These are phyloP conservation scores for Philaenus spumarius DNA, from an alignment of 1,140 invertebrate genomes.

Conservation along the genomic window DNA sequence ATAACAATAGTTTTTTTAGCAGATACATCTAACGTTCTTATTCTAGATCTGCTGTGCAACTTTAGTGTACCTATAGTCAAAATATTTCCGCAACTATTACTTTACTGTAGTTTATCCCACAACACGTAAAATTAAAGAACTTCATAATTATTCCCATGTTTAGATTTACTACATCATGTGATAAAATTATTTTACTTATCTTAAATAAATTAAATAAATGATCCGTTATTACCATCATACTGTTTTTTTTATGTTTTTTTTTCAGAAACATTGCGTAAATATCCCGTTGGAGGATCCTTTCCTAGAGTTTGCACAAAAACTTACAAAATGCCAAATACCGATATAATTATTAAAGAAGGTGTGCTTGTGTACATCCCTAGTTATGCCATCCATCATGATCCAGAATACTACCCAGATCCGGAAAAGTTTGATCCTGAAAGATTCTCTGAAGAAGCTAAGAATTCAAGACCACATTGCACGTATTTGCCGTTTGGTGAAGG, in stretches of 20 bases:
- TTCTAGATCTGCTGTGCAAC: no score
- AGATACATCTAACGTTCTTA: no score
- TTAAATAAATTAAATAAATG: no score
- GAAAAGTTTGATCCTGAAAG: conserved; percentile 65
- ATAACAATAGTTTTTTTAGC: no score
- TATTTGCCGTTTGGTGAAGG: conserved; percentile 58
- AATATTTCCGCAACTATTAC: no score
- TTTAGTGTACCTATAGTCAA: no score
- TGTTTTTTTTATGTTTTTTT: background rate
- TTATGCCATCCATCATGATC: conserved; percentile 53
- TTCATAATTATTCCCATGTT: no score
- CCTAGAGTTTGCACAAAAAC: conserved; percentile 30
- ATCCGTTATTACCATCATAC: no score
- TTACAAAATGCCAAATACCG: conserved; percentile 24
- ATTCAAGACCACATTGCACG: conserved; percentile 36
- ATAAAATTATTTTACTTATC: no score
- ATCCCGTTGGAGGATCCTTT: conserved; percentile 32
- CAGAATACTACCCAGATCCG: conserved; percentile 59
- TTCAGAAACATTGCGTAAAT: conserved; percentile 33
- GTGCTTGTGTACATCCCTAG: conserved; percentile 47
- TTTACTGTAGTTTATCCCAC: no score
- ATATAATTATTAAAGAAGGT: conserved; percentile 11
- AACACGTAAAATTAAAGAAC: no score
- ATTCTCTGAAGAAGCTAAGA: conserved; percentile 48
- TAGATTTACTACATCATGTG: no score